Evolutionary conservation across 2,888 invertebrate species (phyloP).

Genomic region (Cantharis rustica): DNA sequence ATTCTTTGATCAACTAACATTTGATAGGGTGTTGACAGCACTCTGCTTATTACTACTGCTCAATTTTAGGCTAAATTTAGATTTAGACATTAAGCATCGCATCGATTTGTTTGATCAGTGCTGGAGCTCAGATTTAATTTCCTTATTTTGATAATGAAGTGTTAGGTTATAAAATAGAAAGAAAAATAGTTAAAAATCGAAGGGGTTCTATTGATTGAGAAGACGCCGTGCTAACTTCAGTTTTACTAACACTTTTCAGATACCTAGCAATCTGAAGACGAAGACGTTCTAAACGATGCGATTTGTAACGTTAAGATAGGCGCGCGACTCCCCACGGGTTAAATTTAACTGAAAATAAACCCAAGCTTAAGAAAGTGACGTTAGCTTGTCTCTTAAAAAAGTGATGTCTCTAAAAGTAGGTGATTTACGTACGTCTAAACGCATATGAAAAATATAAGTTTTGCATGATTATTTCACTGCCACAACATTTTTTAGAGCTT

Average conservation of each 20-base stretch:
- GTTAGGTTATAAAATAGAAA: background rate
- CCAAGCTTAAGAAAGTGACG: background rate
- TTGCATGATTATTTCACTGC: background rate
- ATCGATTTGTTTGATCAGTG: background rate
- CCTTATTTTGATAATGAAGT: no score
- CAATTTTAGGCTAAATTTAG: background rate
- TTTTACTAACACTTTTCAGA: background rate
- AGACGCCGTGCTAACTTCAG: background rate
- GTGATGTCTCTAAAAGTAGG: background rate
- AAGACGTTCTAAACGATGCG: background rate
- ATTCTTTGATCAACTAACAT: background rate
- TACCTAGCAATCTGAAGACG: background rate
- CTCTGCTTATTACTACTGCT: background rate
- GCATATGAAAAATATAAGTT: background rate
- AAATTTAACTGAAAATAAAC: background rate
- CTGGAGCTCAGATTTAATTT: no score
- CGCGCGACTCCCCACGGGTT: background rate
- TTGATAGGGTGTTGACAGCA: background rate
- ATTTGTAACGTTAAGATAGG: background rate
- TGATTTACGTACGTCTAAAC: background rate
- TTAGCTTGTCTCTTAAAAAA: background rate
- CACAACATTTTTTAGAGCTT: background rate
- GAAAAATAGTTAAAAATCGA: background rate
- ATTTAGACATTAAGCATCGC: background rate
- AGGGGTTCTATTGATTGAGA: background rate